A percentile compares a stretch with the other conserved stretches of the same genome.
Conservation (phyloP, 1,140 invertebrate genomes). For the Brevipalpus yothersi region DNA sequence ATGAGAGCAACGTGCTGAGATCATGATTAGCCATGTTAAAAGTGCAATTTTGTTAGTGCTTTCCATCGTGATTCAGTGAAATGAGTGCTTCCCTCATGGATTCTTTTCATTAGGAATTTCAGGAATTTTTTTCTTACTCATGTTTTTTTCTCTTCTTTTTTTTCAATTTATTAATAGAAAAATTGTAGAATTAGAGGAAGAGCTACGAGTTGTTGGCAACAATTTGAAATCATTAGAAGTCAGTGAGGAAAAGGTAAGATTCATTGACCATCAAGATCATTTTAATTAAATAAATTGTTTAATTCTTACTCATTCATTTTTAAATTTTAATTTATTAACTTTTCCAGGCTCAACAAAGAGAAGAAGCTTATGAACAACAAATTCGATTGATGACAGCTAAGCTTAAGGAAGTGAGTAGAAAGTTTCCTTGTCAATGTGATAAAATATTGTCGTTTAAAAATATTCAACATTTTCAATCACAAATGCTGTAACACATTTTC, state of each 20-base stretch:
- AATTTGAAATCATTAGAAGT: constrained; percentile 99
- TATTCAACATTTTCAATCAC: neutral
- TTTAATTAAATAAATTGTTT: neutral
- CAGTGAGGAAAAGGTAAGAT: constrained; percentile 93
- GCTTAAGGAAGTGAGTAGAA: constrained; percentile 77
- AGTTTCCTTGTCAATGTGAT: neutral
- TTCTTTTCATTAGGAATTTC: neutral
- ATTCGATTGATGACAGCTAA: constrained; percentile 95
- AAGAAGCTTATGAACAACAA: constrained; percentile 99
- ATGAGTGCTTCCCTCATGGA: too few relatives aligned
- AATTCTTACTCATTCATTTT: neutral
- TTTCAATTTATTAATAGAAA: constrained; percentile 38
- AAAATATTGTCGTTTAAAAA: neutral
- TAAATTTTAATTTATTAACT: neutral
- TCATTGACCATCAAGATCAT: neutral
- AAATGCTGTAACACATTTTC: neutral
- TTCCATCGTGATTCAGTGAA: too few relatives aligned
- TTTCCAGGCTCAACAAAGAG: constrained; percentile 88
- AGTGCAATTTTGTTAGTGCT: too few relatives aligned
- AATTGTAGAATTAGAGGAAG: constrained; percentile 97
- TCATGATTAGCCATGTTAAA: too few relatives aligned
- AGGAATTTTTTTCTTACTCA: neutral
- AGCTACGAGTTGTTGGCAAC: constrained; percentile 95
- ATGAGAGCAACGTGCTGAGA: too few relatives aligned
- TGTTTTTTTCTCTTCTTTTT: neutral